Conservation (phyloP, 2,888 invertebrate species). For the Nesidiocoris tenuis region DNA sequence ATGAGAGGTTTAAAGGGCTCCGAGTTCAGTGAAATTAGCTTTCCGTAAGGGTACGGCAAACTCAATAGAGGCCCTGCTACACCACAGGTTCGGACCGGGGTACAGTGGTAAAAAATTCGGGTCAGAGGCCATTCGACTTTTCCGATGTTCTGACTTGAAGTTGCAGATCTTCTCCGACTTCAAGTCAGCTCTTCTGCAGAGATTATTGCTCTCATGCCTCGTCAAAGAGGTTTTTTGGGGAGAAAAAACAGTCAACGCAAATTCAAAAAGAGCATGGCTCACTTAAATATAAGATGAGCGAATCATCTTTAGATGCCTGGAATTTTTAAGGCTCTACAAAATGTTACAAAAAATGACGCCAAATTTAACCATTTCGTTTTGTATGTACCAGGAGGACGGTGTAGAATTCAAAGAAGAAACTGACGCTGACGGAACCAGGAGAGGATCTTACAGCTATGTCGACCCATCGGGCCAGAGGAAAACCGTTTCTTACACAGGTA, state of each 20-base stretch:
- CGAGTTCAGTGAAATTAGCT: not conserved
- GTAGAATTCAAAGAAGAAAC: slow-evolving; percentile 88
- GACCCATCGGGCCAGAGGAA: slow-evolving; percentile 79
- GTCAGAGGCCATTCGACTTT: not conserved
- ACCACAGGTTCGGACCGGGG: not conserved
- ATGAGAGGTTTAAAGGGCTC: not conserved
- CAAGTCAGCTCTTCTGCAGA: too few species aligned
- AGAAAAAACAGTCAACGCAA: not conserved
- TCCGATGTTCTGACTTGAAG: too few species aligned
- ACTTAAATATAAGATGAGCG: too few species aligned
- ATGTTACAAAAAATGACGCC: too few species aligned
- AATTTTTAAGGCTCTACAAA: too few species aligned
- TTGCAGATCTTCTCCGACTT: too few species aligned
- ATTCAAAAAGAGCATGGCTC: too few species aligned
- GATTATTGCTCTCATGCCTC: too few species aligned
- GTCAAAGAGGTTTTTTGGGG: not conserved
- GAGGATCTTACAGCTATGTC: slow-evolving; percentile 81
- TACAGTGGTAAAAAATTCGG: not conserved
- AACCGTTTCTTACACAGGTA: slow-evolving; percentile 71
- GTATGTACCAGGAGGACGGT: slow-evolving; percentile 71
- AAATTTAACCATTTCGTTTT: too few species aligned
- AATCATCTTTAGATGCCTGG: too few species aligned
- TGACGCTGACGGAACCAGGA: slow-evolving; percentile 77
- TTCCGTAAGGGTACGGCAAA: not conserved
- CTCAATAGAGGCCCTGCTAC: not conserved